phyloP scores from a whole-genome alignment of 2,797 vertebrate genomes.

The Acipenser transmontanus region DNA sequence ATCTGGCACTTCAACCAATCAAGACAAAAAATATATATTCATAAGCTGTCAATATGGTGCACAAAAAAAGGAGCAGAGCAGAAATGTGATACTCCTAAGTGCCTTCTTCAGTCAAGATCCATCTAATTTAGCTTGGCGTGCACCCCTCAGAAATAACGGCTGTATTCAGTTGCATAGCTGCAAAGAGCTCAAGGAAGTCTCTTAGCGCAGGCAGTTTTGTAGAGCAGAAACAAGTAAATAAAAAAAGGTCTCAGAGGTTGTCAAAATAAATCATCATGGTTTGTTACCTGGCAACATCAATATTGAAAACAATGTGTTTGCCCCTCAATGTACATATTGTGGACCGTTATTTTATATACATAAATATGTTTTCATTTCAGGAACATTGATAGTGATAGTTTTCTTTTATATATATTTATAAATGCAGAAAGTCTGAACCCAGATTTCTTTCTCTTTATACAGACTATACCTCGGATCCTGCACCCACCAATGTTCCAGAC shows the following conservation, averaged over 20 bases:
- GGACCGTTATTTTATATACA: no score
- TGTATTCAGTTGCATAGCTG: background rate
- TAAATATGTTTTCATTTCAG: no score
- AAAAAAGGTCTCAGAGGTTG: background rate
- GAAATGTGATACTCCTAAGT: background rate
- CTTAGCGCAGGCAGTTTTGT: background rate
- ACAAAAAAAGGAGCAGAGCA: background rate
- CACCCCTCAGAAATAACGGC: background rate
- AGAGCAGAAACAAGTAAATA: background rate
- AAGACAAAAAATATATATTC: no score
- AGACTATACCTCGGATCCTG: constrained; percentile 33
- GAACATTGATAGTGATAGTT: no score
- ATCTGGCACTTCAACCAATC: no score
- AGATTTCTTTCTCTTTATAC: constrained; percentile 18
- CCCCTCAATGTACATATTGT: no score
- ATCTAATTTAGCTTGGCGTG: background rate
- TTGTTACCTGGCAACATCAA: no score
- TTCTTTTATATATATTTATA: no score
- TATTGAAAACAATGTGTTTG: background rate
- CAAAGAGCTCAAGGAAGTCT: background rate
- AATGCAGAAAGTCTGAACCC: no score
- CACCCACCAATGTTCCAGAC: constrained; percentile 47
- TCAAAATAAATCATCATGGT: background rate
- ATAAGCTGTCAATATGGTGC: no score
- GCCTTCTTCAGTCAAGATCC: background rate